A percentile compares a stretch with the other conserved stretches of the same genome.
Evolutionary conservation across 2,113 vertebrate species (phyloP).

Genomic region (Tiliqua scincoides): DNA sequence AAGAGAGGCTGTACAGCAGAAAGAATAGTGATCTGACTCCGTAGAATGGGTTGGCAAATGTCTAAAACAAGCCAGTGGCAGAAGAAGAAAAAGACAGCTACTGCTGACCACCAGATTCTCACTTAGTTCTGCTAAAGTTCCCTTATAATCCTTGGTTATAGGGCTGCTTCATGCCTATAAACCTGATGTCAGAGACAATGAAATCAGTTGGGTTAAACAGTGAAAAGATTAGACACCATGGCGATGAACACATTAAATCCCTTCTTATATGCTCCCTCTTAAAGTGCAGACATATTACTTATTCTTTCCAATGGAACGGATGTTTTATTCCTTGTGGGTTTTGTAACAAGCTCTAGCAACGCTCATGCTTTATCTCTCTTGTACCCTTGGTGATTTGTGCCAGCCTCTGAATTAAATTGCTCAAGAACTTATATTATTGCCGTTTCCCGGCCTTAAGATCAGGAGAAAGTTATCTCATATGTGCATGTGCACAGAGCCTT

Average conservation of each 20-base stretch:
- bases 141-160: neutral
- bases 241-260: neutral
- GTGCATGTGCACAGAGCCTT: neutral
- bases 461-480: conserved; percentile 7
- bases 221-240: neutral
- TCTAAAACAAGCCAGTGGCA: neutral
- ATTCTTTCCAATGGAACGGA: neutral
- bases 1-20: neutral
- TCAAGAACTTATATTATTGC: neutral
- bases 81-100: neutral
- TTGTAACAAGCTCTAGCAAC: neutral
- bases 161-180: neutral
- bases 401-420: neutral
- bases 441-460: neutral
- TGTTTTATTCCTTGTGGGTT: neutral
- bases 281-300: neutral
- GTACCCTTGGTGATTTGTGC: neutral
- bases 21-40: neutral
- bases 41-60: neutral
- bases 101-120: neutral
- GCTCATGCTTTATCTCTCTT: neutral
- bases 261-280: neutral
- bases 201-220: neutral
- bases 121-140: neutral
- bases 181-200: neutral